Conservation (phyloP, 2,888 invertebrate species). For the Flexamia atlantica region DNA sequence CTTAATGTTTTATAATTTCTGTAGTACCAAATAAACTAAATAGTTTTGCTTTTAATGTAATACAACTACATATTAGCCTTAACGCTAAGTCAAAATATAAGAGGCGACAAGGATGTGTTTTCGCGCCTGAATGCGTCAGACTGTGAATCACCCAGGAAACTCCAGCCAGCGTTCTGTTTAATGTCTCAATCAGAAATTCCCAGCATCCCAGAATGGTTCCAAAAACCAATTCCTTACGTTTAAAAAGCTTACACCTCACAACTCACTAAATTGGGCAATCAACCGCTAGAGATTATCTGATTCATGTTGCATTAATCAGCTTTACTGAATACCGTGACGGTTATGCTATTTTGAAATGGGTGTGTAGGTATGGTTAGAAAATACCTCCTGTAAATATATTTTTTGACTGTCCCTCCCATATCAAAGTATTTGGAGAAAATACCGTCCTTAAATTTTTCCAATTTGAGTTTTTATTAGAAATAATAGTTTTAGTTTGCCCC, state of each 20-base stretch:
- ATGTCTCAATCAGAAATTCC: constrained; percentile 46
- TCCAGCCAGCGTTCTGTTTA: neutral
- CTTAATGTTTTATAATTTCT: too few relatives aligned
- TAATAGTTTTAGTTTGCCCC: too few relatives aligned
- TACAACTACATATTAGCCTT: too few relatives aligned
- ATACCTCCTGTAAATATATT: too few relatives aligned
- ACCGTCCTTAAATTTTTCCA: too few relatives aligned
- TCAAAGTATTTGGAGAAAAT: too few relatives aligned
- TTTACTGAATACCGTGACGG: neutral
- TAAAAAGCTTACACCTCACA: neutral
- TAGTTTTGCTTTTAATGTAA: too few relatives aligned
- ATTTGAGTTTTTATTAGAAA: too few relatives aligned
- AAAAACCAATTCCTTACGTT: neutral
- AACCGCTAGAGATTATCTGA: constrained; percentile 12
- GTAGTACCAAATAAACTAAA: too few relatives aligned
- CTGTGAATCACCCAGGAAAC: constrained; percentile 35
- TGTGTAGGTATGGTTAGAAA: too few relatives aligned
- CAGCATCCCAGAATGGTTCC: constrained; percentile 14
- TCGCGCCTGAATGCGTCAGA: neutral
- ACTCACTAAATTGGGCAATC: neutral
- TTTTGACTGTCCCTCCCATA: too few relatives aligned
- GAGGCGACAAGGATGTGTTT: neutral
- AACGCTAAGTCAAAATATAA: too few relatives aligned
- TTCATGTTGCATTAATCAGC: neutral
- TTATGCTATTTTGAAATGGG: neutral